Conservation (phyloP, 1,140 invertebrate species). For the Chymomyza costata region DNA sequence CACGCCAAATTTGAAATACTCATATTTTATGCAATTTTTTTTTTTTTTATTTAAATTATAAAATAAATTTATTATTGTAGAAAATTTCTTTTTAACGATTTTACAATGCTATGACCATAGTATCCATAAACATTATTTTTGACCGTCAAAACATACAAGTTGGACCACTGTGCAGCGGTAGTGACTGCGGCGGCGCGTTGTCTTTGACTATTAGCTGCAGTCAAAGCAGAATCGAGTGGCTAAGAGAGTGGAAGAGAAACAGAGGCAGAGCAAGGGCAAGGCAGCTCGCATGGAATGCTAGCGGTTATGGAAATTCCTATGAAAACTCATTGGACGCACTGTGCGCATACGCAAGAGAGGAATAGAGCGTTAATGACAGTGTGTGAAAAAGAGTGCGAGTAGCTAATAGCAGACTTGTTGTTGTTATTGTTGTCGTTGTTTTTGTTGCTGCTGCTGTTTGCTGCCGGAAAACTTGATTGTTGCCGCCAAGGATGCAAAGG, state of each 20-base stretch:
- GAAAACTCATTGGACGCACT: constrained; percentile 33
- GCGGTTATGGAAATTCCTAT: constrained; percentile 72
- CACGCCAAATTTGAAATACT: no score
- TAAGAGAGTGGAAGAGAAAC: neutral
- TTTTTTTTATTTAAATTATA: no score
- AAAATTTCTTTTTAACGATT: no score
- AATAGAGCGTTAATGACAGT: no score
- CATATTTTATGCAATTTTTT: no score
- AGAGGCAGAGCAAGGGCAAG: neutral
- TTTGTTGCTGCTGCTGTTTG: neutral
- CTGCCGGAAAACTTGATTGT: constrained; percentile 39
- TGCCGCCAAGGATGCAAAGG: constrained; percentile 24
- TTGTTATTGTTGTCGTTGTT: constrained; percentile 12
- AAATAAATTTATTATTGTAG: no score
- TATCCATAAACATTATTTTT: no score
- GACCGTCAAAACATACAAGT: no score
- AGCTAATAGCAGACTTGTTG: constrained; percentile 26
- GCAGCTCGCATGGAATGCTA: constrained; percentile 59
- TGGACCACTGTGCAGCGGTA: constrained; percentile 1
- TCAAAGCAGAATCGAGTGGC: constrained; percentile 22
- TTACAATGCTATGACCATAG: no score
- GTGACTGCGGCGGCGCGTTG: no score
- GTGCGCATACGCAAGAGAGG: constrained; percentile 1
- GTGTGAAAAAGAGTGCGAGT: no score
- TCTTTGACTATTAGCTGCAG: constrained; percentile 49